Evolutionary conservation across 2,888 invertebrate genomes (phyloP), one percentile per base, ranked within the genome.

Genomic region (Rhagophthalmus giganteus): DNA sequence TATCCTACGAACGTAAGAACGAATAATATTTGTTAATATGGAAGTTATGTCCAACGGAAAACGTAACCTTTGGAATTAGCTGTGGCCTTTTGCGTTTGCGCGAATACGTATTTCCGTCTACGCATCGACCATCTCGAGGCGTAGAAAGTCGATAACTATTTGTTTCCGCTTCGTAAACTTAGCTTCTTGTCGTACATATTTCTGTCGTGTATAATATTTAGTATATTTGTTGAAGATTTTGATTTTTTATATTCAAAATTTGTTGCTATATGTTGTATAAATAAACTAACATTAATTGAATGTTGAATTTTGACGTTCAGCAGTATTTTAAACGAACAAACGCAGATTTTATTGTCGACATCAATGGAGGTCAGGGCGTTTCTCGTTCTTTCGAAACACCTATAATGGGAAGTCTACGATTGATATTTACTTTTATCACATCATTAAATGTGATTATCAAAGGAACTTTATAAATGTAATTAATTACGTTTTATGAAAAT

Each of bases 141-240:
- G 20, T 20, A 5, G 3, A 20, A 28, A 24, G 34, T 41, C 48
- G 35, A 48, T 61, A n/a, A n/a, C n/a, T n/a, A n/a, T n/a, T n/a
- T 63, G 66, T 67, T 68, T 67, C 66, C 66, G 66, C 60, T 60
- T 52, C 58, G 57, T 56, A 56, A 59, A 62, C 65, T 57, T 64
- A 61, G 63, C 63, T 64, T 61, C 55, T 54, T 53, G 55, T 55
- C 49, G 60, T 58, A 25, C 35, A 34, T 32, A 42, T 55, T 57
- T 59, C 55, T 61, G 48, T 58, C 59, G 63, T 62, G 63, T 56
- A 62, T 55, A 57, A 58, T 58, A 54, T 56, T 51, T 54, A 54
- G 37, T 54, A 46, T 55, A 42, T 56, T 57, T 46, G 44, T 57
- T 51, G 38, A 30, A 26, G 39, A 39, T 11, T 30, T 31, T 47